phyloP scores from a whole-genome alignment of 2,113 vertebrate species.

The Entelurus aequoreus region DNA sequence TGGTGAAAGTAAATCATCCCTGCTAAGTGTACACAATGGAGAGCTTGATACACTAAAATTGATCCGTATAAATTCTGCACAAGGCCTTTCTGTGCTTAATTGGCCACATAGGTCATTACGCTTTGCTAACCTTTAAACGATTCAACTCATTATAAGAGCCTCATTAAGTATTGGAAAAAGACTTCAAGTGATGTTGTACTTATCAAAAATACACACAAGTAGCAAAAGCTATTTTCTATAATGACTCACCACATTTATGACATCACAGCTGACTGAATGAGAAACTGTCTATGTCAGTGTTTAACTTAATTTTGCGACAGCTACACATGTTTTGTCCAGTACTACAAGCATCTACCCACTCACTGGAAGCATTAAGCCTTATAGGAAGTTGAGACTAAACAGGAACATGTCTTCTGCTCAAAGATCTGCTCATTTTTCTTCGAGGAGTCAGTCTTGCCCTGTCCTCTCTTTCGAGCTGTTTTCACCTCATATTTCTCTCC shows the following conservation, averaged over 20 bases:
- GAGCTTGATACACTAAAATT: neutral
- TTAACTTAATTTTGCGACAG: slow-evolving; percentile 46
- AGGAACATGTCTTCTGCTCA: neutral
- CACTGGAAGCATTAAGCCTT: slow-evolving; percentile 38
- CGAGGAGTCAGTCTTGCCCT: neutral
- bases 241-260: slow-evolving; percentile 30
- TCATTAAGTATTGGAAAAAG: slow-evolving; percentile 28
- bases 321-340: slow-evolving; percentile 11
- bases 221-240: slow-evolving; percentile 29
- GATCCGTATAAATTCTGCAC: slow-evolving; percentile 13
- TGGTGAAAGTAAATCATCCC: neutral
- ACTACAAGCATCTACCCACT: slow-evolving; percentile 30
- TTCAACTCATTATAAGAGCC: slow-evolving; percentile 3
- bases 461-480: slow-evolving; percentile 13
- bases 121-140: slow-evolving; percentile 25
- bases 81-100: slow-evolving; percentile 19
- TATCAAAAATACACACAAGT: slow-evolving; percentile 24
- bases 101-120: slow-evolving; percentile 23
- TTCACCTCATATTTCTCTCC: slow-evolving; percentile 17
- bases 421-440: neutral
- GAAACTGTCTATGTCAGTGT: slow-evolving; percentile 39
- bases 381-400: slow-evolving; percentile 20
- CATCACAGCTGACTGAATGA: slow-evolving; percentile 40
- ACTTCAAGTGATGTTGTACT: slow-evolving; percentile 25
- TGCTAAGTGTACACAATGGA: too few species aligned